Evolutionary conservation across 2,113 vertebrate genomes (phyloP).

Genomic region (Lipotes vexillifer): DNA sequence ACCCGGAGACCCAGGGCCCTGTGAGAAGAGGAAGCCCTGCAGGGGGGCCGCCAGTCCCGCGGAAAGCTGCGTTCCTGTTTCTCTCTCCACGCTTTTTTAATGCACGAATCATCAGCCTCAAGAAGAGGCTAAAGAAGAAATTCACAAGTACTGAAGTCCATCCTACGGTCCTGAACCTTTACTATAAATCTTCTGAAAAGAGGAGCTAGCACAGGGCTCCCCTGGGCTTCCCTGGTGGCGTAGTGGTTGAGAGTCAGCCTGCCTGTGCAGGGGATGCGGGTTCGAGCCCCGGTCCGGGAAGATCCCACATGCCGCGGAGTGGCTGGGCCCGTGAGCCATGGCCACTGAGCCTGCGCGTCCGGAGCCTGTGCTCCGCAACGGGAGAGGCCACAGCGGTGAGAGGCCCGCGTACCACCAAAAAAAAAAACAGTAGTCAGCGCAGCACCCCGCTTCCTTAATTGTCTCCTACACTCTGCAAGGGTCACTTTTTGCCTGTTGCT

Average conservation of each 20-base stretch:
- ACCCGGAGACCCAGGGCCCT: accelerated
- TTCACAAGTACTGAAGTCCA: background rate
- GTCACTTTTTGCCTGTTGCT: background rate
- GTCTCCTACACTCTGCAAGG: background rate
- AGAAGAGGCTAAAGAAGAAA: background rate
- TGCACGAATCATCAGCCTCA: background rate
- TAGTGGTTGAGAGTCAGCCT: too few species aligned
- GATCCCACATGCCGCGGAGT: too few species aligned
- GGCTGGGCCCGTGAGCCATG: too few species aligned
- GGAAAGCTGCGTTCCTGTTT: background rate
- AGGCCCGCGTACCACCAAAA: too few species aligned
- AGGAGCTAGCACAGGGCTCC: too few species aligned
- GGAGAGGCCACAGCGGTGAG: too few species aligned
- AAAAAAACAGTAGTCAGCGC: too few species aligned
- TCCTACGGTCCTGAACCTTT: background rate
- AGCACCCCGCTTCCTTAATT: background rate
- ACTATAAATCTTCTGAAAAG: background rate
- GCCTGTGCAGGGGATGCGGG: too few species aligned
- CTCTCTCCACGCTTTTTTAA: background rate
- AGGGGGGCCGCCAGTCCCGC: background rate
- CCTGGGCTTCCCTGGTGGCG: too few species aligned
- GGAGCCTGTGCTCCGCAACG: too few species aligned
- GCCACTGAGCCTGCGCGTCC: too few species aligned
- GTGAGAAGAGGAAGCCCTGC: background rate
- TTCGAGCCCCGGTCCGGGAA: too few species aligned